Percentiles rank a stretch among this genome's conserved stretches.
phyloP scores from a whole-genome alignment of 92 coral and sea anemone genomes.

The Paragorgia papillata region DNA sequence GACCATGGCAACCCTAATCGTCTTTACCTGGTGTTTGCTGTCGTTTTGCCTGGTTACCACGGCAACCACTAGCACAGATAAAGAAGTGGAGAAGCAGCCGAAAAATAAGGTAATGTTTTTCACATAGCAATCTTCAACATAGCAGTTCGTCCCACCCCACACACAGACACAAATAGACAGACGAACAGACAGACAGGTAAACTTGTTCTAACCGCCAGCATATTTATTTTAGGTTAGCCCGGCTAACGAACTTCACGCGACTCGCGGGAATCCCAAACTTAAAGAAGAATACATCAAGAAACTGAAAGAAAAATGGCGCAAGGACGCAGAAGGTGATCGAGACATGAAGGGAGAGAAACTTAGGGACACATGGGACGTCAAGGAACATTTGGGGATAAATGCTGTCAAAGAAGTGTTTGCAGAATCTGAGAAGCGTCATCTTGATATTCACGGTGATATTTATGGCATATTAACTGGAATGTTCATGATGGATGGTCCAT shows the following conservation, averaged over 20 bases:
- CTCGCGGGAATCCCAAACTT: conserved; percentile 65
- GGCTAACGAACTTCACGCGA: conserved; percentile 70
- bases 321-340: conserved; percentile 17
- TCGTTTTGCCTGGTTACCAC: conserved; percentile 98
- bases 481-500: conserved; percentile 98
- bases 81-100: conserved; percentile 71
- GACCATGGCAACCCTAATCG: conserved; percentile 82
- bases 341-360: background rate
- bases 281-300: conserved; percentile 90
- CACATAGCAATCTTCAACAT: no score
- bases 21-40: conserved; percentile 90
- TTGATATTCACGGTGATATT: conserved; percentile 92
- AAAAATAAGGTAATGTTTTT: conserved; percentile 74
- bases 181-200: no score
- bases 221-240: conserved; percentile 74
- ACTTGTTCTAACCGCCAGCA: no score
- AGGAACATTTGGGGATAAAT: conserved; percentile 11
- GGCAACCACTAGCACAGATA: conserved; percentile 94
- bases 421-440: conserved; percentile 82
- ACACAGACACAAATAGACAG: no score
- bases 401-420: conserved; percentile 43
- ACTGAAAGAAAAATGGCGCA: conserved; percentile 75
- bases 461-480: conserved; percentile 95
- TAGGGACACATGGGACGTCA: conserved; percentile 13
- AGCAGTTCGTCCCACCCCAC: no score